Evolutionary conservation across 2,113 vertebrate genomes (phyloP).

Genomic region (Tamias sibiricus): DNA sequence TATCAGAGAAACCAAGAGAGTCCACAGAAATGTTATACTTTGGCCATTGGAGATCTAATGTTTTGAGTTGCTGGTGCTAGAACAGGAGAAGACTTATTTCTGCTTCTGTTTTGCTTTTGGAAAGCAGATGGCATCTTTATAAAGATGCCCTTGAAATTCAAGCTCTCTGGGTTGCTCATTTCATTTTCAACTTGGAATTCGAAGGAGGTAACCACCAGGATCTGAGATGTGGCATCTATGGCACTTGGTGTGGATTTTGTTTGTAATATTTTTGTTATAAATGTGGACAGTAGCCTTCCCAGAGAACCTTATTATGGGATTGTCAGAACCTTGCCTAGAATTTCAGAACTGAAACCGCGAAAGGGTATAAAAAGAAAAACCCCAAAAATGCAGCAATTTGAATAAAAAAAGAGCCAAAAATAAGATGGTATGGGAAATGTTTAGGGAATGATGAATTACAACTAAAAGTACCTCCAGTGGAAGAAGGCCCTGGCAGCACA

Average conservation of each 20-base stretch:
- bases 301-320: conserved; percentile 71
- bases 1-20: conserved; percentile 10
- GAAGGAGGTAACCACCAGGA: conserved; percentile 61
- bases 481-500: background rate
- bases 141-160: conserved; percentile 61
- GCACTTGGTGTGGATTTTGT: conserved; percentile 78
- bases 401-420: conserved; percentile 78
- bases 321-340: conserved; percentile 60
- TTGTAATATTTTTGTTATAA: conserved; percentile 83
- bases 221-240: conserved; percentile 75
- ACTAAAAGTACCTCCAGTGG: background rate
- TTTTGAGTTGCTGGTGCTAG: background rate
- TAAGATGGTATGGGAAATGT: conserved; percentile 55
- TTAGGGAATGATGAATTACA: conserved; percentile 53
- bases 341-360: conserved; percentile 76
- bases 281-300: conserved; percentile 71
- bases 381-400: conserved; percentile 71
- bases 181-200: conserved; percentile 58
- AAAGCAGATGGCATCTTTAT: conserved; percentile 58
- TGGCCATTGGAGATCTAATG: conserved; percentile 1
- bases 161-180: conserved; percentile 49
- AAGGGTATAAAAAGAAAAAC: conserved; percentile 81
- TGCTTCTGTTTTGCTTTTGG: conserved; percentile 60
- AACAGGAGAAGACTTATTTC: background rate
- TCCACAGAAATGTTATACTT: background rate